These are phyloP conservation scores for Catonia carolina DNA, from an alignment of 2,888 invertebrate species.

Conservation along the genomic window DNA sequence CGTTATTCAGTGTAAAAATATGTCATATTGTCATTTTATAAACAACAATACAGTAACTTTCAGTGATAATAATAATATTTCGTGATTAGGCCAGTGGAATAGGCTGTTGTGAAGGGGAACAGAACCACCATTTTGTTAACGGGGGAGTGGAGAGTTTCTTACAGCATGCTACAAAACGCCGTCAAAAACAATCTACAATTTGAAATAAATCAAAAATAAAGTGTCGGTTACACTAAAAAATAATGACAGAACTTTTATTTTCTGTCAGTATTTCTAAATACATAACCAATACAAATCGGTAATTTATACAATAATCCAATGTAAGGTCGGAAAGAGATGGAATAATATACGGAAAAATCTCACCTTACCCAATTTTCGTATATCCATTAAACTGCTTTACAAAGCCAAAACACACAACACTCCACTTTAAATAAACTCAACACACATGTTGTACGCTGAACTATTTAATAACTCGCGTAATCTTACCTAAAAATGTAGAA, in stretches of 20 bases:
- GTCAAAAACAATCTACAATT: constrained; percentile 1
- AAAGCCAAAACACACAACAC: constrained; percentile 47
- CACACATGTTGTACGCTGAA: constrained; percentile 24
- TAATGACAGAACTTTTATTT: constrained; percentile 7
- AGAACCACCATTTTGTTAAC: constrained; percentile 46
- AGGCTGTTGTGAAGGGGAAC: constrained; percentile 26
- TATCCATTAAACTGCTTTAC: constrained; percentile 29
- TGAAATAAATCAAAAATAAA: constrained; percentile 4
- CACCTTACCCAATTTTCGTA: constrained; percentile 65
- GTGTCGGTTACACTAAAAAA: constrained; percentile 4
- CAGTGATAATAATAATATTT: neutral
- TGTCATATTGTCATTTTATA: neutral
- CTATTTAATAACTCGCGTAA: constrained; percentile 32
- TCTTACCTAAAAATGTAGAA: constrained; percentile 46
- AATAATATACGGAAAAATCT: constrained; percentile 40
- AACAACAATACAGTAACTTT: neutral
- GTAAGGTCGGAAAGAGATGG: constrained; percentile 23
- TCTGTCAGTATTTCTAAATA: neutral
- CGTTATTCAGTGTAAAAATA: neutral
- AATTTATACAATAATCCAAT: constrained; percentile 16
- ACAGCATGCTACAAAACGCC: constrained; percentile 25
- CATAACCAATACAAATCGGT: neutral
- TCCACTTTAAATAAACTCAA: constrained; percentile 44
- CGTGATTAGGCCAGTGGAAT: neutral
- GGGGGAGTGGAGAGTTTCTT: constrained; percentile 38